These are phyloP conservation scores for Apus apus DNA, from an alignment of 2,113 vertebrate species.

Conservation along the genomic window DNA sequence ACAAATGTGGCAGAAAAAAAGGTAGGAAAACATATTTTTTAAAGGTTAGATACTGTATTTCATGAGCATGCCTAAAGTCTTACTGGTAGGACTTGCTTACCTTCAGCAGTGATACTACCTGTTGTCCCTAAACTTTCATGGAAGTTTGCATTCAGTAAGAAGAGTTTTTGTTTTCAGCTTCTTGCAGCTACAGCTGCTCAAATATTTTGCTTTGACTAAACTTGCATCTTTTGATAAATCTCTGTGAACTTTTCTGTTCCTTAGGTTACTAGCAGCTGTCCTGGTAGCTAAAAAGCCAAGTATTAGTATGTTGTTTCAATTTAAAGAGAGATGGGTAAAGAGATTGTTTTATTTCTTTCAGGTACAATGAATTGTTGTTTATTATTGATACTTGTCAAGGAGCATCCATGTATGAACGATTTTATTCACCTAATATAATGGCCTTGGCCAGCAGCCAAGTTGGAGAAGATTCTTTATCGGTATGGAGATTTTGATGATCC, in stretches of 20 bases:
- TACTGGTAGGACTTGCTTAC: neutral
- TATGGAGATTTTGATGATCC: constrained; percentile 74
- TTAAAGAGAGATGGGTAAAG: neutral
- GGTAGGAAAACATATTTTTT: constrained; percentile 74
- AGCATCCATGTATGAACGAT: constrained; percentile 98
- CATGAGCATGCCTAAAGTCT: neutral
- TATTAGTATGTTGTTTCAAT: neutral
- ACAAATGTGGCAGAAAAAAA: constrained; percentile 99
- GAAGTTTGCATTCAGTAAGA: neutral
- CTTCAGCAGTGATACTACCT: neutral
- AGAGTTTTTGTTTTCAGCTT: neutral
- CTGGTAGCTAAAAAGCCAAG: neutral
- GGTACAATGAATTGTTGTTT: constrained; percentile 96
- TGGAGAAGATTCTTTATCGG: constrained; percentile 97
- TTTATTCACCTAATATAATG: constrained; percentile 98
- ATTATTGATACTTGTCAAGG: constrained; percentile 99
- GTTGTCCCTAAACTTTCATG: neutral
- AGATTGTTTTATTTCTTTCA: constrained; percentile 64
- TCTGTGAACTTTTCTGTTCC: neutral
- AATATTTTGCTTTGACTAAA: neutral
- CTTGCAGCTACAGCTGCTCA: neutral
- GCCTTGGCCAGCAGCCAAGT: constrained; percentile 97
- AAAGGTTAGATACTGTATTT: neutral
- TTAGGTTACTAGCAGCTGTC: neutral
- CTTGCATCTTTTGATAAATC: fast-evolving